phyloP scores from a whole-genome alignment of 2,797 vertebrate genomes.

The Merluccius polli region DNA sequence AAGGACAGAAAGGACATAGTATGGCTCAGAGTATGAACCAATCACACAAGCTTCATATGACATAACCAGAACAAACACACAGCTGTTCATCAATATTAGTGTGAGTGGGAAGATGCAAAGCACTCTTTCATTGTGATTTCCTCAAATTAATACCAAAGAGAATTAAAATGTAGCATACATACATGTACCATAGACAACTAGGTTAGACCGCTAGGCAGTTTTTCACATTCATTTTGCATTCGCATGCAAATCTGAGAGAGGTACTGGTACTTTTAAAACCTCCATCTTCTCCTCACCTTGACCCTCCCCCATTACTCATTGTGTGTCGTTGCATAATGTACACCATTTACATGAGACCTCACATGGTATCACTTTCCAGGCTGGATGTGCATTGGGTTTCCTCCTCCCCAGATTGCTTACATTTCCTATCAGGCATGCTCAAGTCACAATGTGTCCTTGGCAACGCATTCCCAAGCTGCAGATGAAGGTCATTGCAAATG shows the following conservation, averaged over 20 bases:
- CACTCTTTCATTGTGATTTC: not conserved
- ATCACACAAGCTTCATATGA: not conserved
- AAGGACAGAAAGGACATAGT: conserved; percentile 30
- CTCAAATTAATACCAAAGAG: not conserved
- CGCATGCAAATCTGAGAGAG: not conserved
- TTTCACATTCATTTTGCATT: not conserved
- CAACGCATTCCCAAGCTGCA: conserved; percentile 32
- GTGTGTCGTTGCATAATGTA: not conserved
- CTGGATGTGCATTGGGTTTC: not conserved
- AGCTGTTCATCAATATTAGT: not conserved
- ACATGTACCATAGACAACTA: not conserved
- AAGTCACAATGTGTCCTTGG: conserved; percentile 41
- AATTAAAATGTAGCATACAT: no score
- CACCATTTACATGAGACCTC: not conserved
- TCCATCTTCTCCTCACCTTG: not conserved
- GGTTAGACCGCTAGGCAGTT: not conserved
- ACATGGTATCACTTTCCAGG: not conserved
- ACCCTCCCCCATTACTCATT: not conserved
- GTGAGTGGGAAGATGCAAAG: not conserved
- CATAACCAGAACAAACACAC: not conserved
- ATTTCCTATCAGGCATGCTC: not conserved
- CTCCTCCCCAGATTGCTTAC: not conserved
- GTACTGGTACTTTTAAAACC: not conserved
- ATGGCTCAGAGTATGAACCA: conserved; percentile 8
- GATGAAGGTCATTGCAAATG: conserved; percentile 36